Percentiles rank a stretch among this genome's conserved stretches.
Conservation (phyloP, 2,797 vertebrate genomes). For the Clarias platycephalus region DNA sequence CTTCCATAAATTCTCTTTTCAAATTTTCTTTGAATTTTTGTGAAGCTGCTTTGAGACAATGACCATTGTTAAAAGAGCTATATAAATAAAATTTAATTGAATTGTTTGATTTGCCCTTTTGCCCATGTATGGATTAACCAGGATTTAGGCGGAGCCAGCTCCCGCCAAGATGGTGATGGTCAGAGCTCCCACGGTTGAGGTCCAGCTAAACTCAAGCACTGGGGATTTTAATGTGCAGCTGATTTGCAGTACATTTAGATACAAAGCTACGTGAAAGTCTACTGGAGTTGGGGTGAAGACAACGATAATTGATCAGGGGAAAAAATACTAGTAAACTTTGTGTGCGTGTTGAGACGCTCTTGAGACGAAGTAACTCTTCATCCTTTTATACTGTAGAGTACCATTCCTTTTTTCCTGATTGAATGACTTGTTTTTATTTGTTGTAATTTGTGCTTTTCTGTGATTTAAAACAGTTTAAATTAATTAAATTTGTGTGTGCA, state of each 20-base stretch:
- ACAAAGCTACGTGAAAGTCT: background rate
- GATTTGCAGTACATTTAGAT: background rate
- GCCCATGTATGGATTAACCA: no score
- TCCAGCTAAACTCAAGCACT: no score
- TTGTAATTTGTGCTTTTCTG: background rate
- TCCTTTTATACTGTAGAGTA: background rate
- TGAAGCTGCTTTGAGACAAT: no score
- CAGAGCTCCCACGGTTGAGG: no score
- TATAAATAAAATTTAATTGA: no score
- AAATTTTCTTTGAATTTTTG: no score
- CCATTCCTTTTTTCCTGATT: background rate
- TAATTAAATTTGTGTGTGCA: background rate
- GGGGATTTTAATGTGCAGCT: background rate
- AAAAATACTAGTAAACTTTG: background rate
- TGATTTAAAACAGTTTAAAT: background rate
- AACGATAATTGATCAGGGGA: background rate
- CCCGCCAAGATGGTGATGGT: no score
- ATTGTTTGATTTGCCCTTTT: no score
- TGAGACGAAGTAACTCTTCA: background rate
- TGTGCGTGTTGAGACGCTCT: background rate
- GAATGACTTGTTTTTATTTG: background rate
- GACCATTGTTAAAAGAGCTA: no score
- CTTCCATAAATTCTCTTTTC: no score
- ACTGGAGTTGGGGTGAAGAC: no score
- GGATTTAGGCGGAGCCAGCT: no score